phyloP scores from a whole-genome alignment of 2,113 vertebrate genomes.

The Callionymus lyra region DNA sequence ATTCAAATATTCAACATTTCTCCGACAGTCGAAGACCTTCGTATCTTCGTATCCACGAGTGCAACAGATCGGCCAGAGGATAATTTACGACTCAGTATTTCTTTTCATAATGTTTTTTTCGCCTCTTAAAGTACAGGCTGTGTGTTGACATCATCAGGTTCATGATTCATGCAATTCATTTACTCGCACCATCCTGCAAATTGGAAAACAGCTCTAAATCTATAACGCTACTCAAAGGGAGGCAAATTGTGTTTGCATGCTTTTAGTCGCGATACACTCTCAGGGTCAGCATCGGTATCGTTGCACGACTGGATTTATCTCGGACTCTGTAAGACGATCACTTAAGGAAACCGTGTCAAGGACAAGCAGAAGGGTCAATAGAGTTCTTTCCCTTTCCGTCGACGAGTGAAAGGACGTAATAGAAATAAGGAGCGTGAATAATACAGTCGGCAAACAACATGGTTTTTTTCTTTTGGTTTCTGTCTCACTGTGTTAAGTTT shows the following conservation, averaged over 20 bases:
- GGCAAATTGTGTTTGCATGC: constrained; percentile 48
- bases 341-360: constrained; percentile 44
- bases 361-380: constrained; percentile 24
- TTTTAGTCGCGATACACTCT: constrained; percentile 30
- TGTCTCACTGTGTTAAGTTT: too few species aligned
- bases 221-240: constrained; percentile 32
- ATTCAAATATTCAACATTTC: too few species aligned
- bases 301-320: constrained; percentile 52
- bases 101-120: constrained; percentile 33
- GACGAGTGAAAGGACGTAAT: neutral
- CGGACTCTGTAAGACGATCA: constrained; percentile 38
- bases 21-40: too few species aligned
- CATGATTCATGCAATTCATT: constrained; percentile 52
- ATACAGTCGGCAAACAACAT: neutral
- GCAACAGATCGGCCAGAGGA: constrained; percentile 47
- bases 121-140: constrained; percentile 32
- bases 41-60: too few species aligned
- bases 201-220: constrained; percentile 49
- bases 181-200: constrained; percentile 46
- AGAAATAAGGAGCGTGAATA: neutral
- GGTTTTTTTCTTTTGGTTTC: too few species aligned
- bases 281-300: constrained; percentile 49
- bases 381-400: neutral
- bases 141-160: constrained; percentile 45
- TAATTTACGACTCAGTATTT: constrained; percentile 48